These are phyloP conservation scores for Euwallacea fornicatus DNA, from an alignment of 1,140 invertebrate genomes.

Conservation along the genomic window DNA sequence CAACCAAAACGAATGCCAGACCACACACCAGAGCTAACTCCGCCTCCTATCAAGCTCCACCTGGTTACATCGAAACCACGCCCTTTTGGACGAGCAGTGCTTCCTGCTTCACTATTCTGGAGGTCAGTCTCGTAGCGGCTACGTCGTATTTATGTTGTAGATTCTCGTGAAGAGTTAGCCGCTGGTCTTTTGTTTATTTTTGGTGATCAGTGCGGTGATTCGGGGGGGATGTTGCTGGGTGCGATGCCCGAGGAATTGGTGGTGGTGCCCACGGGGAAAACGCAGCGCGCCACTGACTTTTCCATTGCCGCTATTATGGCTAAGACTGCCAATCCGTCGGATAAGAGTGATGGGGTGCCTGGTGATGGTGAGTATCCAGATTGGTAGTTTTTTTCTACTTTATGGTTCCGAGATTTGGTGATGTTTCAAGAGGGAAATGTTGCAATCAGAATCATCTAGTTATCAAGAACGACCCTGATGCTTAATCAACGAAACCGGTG, in stretches of 20 bases:
- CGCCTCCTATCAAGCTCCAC: slow-evolving; percentile 29
- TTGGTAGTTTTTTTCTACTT: neutral
- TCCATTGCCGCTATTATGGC: slow-evolving; percentile 93
- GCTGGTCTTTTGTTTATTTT: slow-evolving; percentile 32
- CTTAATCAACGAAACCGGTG: no score
- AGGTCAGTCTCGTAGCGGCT: slow-evolving; percentile 45
- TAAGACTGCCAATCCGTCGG: slow-evolving; percentile 58
- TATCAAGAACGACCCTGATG: no score
- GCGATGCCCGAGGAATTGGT: slow-evolving; percentile 51
- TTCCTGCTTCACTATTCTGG: slow-evolving; percentile 20
- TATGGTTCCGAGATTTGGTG: neutral
- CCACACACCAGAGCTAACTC: slow-evolving; percentile 46
- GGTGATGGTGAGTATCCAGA: neutral
- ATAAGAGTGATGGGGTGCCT: neutral
- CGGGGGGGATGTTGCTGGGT: slow-evolving; percentile 51
- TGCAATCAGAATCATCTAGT: no score
- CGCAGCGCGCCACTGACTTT: slow-evolving; percentile 79
- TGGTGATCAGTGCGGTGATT: slow-evolving; percentile 15
- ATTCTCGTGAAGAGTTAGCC: neutral
- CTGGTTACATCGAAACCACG: slow-evolving; percentile 13
- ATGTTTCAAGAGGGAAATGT: no score
- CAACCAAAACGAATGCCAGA: slow-evolving; percentile 51
- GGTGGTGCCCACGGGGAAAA: slow-evolving; percentile 49
- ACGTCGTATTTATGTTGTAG: slow-evolving; percentile 22
- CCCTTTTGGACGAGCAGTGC: slow-evolving; percentile 2